These are phyloP conservation scores for Drosophila longiperda DNA, from an alignment of 2,888 invertebrate genomes.

Conservation along the genomic window DNA sequence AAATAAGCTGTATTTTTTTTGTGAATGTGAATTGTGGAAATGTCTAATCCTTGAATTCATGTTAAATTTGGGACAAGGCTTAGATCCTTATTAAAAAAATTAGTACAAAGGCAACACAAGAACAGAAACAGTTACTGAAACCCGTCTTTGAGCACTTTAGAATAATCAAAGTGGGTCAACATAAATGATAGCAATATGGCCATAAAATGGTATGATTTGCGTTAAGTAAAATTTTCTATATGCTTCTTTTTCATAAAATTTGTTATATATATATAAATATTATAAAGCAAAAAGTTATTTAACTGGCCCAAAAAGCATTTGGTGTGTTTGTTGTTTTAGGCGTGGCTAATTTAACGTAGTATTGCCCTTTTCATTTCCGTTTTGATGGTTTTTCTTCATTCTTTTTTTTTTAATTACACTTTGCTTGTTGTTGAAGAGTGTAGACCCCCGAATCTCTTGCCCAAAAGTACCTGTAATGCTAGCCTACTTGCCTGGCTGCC, in stretches of 20 bases:
- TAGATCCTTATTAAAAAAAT: not conserved
- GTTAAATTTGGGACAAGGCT: not conserved
- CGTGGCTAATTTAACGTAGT: slow-evolving; percentile 48
- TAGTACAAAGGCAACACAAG: not conserved
- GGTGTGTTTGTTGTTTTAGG: slow-evolving; percentile 26
- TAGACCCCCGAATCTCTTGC: too few relatives aligned
- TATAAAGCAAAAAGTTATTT: slow-evolving; percentile 7
- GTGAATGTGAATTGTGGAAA: not conserved
- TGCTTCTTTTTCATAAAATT: not conserved
- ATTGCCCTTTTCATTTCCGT: slow-evolving; percentile 31
- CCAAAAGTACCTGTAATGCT: slow-evolving; percentile 13
- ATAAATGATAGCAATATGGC: not conserved
- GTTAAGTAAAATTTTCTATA: not conserved
- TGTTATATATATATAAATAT: not conserved
- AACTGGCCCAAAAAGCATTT: not conserved
- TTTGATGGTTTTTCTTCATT: slow-evolving; percentile 3
- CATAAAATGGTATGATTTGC: not conserved
- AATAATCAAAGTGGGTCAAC: not conserved
- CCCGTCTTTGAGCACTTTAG: not conserved
- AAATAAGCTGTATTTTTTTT: not conserved
- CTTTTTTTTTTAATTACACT: slow-evolving; percentile 51
- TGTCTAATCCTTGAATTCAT: not conserved
- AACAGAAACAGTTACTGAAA: not conserved
- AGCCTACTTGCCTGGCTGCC: slow-evolving; percentile 41
- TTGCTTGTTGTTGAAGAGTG: slow-evolving; percentile 7